Base-by-base conservation (phyloP, 1,140 invertebrate species). In the Pissodes strobi region DNA sequence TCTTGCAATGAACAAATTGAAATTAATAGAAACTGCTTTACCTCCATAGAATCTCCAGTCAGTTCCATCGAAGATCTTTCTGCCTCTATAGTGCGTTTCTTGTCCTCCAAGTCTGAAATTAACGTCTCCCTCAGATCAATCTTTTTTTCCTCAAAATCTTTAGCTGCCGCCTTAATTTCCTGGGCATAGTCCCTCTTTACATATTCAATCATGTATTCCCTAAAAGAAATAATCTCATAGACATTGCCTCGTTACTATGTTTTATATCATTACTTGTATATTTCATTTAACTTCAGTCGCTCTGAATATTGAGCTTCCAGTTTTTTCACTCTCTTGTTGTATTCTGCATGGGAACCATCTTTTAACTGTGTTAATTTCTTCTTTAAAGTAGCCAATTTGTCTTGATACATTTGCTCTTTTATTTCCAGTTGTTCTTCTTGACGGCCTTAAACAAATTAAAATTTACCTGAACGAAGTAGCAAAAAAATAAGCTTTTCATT, bases 131-230 rank as follows among this genome's bases (percentile, higher is more conserved):
- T 88, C 9, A 98, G 79, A 76, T 97, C 95, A 68, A 92, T 84
- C 76, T 95, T 95, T 76, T 97, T 97, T 70, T 98, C 94, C 78
- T 98, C 94, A 84, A 94, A 95, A 72, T 98, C 95, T 79, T 93
- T 91, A 0, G 85, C 87, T 2, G 94, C 90, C 21, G 89, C 87
- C 78, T 91, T 91, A 76, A 93, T 93, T 76, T 98, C 96, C 25
- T 87, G 84, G 64, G 90, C 82, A 74, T 92, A 97, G 71, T 97
- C 95, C 63, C 86, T 83, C 73, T 97, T 93, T 2, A 95, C 89
- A 71, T 90, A 88, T 68, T 95, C 91, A 5, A 88, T 85, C 80
- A 93, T 85, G 72, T 93, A 91, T 43, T 94, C 90, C 68, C 86
- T 84, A 79, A 37, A 64, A 51, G n/a, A 43, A 43, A 4, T 5